These are phyloP conservation scores for Syrphus vitripennis DNA, from an alignment of 2,888 invertebrate genomes.

Conservation along the genomic window DNA sequence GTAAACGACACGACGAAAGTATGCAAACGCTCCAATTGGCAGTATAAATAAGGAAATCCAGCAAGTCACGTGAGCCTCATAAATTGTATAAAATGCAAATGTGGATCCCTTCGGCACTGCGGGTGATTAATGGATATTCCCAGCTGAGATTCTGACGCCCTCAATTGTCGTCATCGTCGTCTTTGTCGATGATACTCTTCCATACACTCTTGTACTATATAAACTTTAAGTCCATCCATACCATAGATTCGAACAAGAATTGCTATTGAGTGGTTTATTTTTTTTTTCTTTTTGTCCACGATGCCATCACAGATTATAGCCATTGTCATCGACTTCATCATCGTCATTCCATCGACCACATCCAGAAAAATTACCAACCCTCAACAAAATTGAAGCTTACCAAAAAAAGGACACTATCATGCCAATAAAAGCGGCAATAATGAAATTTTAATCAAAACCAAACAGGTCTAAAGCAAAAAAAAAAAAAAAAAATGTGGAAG, in stretches of 20 bases:
- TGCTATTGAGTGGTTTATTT: constrained; percentile 50
- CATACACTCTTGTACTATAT: not conserved
- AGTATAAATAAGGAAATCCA: constrained; percentile 72
- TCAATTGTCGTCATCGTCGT: not conserved
- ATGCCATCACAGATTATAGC: constrained; percentile 43
- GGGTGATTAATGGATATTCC: constrained; percentile 73
- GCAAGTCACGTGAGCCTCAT: constrained; percentile 74
- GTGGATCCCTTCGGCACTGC: constrained; percentile 66
- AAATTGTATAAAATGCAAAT: constrained; percentile 74
- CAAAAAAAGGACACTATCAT: constrained; percentile 53
- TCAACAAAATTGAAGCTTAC: not conserved
- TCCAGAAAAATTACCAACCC: not conserved
- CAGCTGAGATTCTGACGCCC: constrained; percentile 54
- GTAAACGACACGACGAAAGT: constrained; percentile 49
- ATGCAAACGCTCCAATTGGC: constrained; percentile 72
- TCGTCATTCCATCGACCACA: not conserved
- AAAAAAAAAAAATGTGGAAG: too few species aligned
- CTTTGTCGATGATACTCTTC: not conserved
- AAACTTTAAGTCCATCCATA: constrained; percentile 16
- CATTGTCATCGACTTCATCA: constrained; percentile 34
- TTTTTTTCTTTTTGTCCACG: not conserved
- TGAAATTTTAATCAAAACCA: constrained; percentile 58
- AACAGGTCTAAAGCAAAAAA: not conserved
- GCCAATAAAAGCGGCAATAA: constrained; percentile 48
- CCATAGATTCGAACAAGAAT: constrained; percentile 32